A percentile compares a stretch with the other conserved stretches of the same genome.
Evolutionary conservation across 2,113 vertebrate genomes (phyloP).

Genomic region (Smithornis capensis): DNA sequence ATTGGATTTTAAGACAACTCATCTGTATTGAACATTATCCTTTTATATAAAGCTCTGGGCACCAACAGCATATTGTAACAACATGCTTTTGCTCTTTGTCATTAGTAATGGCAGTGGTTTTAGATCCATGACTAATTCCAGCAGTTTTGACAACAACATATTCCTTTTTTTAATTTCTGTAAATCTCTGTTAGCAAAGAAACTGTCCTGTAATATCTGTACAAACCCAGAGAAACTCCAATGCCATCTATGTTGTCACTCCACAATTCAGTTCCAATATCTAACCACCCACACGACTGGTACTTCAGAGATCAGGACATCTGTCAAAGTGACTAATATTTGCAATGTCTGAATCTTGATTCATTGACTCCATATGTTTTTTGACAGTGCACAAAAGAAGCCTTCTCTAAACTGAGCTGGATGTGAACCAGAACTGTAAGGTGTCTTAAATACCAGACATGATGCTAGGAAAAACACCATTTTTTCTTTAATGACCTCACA

Average conservation of each 20-base stretch:
- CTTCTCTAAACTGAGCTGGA: background rate
- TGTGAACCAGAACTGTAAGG: background rate
- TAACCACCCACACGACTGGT: background rate
- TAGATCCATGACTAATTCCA: background rate
- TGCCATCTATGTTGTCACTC: background rate
- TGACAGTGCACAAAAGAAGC: background rate
- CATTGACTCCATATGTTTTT: background rate
- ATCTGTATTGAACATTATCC: background rate
- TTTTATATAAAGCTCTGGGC: background rate
- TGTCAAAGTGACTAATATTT: background rate
- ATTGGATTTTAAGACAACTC: slow-evolving; percentile 18
- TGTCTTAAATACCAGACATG: background rate
- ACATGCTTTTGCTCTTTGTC: background rate
- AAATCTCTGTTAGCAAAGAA: background rate
- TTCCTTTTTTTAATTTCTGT: background rate
- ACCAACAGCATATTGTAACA: background rate
- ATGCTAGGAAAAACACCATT: background rate
- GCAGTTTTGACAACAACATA: background rate
- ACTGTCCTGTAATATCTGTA: background rate
- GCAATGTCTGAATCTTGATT: slow-evolving; percentile 1
- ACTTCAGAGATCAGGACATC: background rate
- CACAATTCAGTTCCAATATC: background rate
- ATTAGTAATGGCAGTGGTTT: background rate
- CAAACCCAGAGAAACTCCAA: background rate
- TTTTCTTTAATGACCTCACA: background rate